Percentiles rank a stretch among this genome's conserved stretches.
Conservation (phyloP, 2,113 vertebrate species). For the Ornithorhynchus anatinus region DNA sequence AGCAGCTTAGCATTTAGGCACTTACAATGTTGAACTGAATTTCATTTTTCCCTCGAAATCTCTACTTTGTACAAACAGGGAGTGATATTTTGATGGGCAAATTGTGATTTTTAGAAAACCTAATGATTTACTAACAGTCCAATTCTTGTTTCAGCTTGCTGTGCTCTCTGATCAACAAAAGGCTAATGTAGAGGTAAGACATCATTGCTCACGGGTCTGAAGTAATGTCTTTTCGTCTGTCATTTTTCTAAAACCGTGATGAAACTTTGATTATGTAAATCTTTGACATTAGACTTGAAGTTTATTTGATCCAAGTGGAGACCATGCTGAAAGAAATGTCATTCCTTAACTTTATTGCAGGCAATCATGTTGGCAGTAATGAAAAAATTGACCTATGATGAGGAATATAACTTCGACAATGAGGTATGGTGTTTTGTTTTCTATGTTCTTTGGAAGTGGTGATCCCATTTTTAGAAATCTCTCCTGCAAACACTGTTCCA, state of each 20-base stretch:
- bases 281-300: neutral
- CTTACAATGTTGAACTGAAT: too few relatives aligned
- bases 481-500: too few relatives aligned
- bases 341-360: slow-evolving; percentile 68
- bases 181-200: slow-evolving; percentile 88
- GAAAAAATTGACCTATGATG: slow-evolving; percentile 97
- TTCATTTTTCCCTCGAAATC: too few relatives aligned
- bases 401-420: slow-evolving; percentile 99
- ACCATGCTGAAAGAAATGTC: slow-evolving; percentile 7
- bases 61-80: too few relatives aligned
- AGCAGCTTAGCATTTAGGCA: too few relatives aligned
- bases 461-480: too few relatives aligned
- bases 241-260: slow-evolving; percentile 6
- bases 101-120: slow-evolving; percentile 18
- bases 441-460: too few relatives aligned
- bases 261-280: neutral
- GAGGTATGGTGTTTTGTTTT: slow-evolving; percentile 78
- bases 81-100: neutral
- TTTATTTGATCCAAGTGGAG: neutral
- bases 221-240: neutral
- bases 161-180: slow-evolving; percentile 91
- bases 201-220: too few relatives aligned
- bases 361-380: slow-evolving; percentile 95
- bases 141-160: slow-evolving; percentile 77
- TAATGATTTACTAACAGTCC: slow-evolving; percentile 19